These are phyloP conservation scores for Pagrus major DNA, from an alignment of 2,113 vertebrate genomes.

Conservation along the genomic window DNA sequence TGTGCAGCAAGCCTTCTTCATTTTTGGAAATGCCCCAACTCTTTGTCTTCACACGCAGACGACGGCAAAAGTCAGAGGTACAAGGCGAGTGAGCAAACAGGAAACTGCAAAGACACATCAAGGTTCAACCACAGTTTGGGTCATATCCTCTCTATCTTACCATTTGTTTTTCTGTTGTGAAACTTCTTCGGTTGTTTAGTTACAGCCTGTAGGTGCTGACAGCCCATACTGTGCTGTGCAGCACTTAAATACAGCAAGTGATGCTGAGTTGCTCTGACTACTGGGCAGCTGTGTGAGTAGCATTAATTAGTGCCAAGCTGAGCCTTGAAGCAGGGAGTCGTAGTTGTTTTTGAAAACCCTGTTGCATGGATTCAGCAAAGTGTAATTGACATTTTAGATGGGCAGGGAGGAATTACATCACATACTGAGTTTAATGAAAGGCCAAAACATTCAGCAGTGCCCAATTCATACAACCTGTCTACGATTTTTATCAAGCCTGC, in stretches of 20 bases:
- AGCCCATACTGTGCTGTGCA: background rate
- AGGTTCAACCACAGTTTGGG: conserved; percentile 66
- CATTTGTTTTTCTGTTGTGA: conserved; percentile 20
- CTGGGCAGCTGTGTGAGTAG: conserved; percentile 4
- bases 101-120: conserved; percentile 68
- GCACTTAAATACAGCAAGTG: background rate
- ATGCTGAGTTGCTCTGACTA: background rate
- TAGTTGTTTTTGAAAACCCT: background rate
- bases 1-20: background rate
- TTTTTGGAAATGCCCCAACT: background rate
- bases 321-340: conserved; percentile 1
- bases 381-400: conserved; percentile 24
- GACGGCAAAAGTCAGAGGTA: conserved; percentile 14
- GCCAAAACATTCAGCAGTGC: background rate
- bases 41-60: background rate
- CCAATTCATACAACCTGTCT: conserved; percentile 3
- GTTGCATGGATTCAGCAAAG: conserved; percentile 9
- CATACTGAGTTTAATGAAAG: conserved; percentile 1
- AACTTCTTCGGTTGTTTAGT: conserved; percentile 2
- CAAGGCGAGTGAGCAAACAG: conserved; percentile 73
- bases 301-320: conserved; percentile 18
- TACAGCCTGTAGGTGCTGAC: background rate
- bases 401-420: conserved; percentile 3
- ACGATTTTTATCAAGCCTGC: background rate
- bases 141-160: conserved; percentile 69